These are phyloP conservation scores for Chelonoidis abingdonii DNA, from an alignment of 2,113 vertebrate genomes.

Conservation along the genomic window DNA sequence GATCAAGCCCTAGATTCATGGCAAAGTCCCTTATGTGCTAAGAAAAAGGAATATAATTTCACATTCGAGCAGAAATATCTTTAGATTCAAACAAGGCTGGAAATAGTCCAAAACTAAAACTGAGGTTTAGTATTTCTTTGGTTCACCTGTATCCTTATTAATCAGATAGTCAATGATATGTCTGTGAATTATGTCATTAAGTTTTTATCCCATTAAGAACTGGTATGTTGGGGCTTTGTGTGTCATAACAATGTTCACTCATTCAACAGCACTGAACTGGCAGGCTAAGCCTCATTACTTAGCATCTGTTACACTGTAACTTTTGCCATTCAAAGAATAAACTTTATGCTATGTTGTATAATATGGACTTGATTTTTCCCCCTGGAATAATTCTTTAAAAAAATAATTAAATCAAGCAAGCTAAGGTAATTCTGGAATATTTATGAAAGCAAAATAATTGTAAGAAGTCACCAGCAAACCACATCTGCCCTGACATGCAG, in stretches of 20 bases:
- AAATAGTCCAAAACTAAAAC: not conserved
- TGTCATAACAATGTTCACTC: not conserved
- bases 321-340: not conserved
- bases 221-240: not conserved
- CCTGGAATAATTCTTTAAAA: not conserved
- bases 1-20: not conserved
- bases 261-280: accelerated
- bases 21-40: not conserved
- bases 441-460: slow-evolving; percentile 51
- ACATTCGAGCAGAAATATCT: not conserved
- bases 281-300: not conserved
- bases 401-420: not conserved
- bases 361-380: not conserved
- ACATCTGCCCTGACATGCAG: slow-evolving; percentile 56
- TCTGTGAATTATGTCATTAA: not conserved
- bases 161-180: not conserved
- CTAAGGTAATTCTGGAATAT: slow-evolving; percentile 34
- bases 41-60: not conserved
- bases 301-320: not conserved
- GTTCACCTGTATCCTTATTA: not conserved
- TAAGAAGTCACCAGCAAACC: slow-evolving; percentile 58
- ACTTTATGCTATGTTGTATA: not conserved
- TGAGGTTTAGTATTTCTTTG: not conserved
- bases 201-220: not conserved
- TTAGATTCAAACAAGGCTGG: not conserved